Conservation (phyloP, 2,113 vertebrate genomes). For the Calypte anna region DNA sequence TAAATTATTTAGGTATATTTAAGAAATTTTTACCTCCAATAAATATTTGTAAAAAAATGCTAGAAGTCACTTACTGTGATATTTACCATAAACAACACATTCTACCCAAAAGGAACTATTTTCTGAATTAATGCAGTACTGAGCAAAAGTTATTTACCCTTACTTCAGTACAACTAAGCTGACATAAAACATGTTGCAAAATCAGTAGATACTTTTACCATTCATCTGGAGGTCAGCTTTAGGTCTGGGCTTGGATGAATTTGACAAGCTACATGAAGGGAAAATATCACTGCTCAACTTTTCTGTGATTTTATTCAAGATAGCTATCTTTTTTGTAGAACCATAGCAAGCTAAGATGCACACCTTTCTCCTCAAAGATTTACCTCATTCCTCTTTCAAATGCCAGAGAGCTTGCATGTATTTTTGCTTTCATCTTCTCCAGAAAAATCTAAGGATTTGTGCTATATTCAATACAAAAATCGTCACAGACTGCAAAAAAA, state of each 20-base stretch:
- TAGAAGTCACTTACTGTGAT: background rate
- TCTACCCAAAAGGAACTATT: background rate
- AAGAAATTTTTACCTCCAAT: background rate
- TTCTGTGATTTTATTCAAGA: conserved; percentile 7
- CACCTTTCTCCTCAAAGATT: background rate
- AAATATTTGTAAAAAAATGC: conserved; percentile 30
- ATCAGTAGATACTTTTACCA: background rate
- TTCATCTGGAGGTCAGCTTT: background rate
- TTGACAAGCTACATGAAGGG: background rate
- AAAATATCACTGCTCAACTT: background rate
- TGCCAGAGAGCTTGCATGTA: background rate
- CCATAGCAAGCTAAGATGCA: background rate
- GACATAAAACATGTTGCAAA: background rate
- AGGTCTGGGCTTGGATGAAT: background rate
- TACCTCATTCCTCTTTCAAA: conserved; percentile 15
- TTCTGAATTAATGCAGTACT: background rate
- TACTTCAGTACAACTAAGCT: background rate
- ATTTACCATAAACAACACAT: background rate
- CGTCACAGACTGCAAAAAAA: background rate
- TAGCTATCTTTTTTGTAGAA: background rate
- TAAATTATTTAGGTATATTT: conserved; percentile 19
- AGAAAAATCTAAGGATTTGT: background rate
- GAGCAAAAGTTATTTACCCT: background rate
- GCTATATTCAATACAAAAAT: background rate
- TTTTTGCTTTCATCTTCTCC: background rate